Evolutionary conservation across 2,113 vertebrate species (phyloP).

Genomic region (Brachirus orientalis): DNA sequence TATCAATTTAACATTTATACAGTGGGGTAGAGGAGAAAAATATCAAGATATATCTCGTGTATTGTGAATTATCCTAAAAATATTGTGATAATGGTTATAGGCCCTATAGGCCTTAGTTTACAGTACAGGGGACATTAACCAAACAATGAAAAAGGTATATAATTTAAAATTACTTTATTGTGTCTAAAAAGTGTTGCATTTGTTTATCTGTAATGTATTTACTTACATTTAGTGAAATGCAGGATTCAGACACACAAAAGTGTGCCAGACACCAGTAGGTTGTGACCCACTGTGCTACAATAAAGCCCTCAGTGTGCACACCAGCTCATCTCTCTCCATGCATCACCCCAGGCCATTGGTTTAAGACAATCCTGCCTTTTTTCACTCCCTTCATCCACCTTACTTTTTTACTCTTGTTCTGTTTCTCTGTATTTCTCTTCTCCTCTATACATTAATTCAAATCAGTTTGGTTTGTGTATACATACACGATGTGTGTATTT

Average conservation of each 20-base stretch:
- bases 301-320: conserved; percentile 62
- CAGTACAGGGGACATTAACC: conserved; percentile 2
- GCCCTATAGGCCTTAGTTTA: no score
- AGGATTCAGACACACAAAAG: conserved; percentile 31
- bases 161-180: conserved; percentile 24
- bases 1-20: no score
- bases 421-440: conserved; percentile 19
- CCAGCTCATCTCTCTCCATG: conserved; percentile 56
- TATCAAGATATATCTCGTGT: no score
- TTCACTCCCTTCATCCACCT: conserved; percentile 51
- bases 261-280: conserved; percentile 28
- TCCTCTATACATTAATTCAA: conserved; percentile 10
- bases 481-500: conserved; percentile 18
- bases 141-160: conserved; percentile 22
- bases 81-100: no score
- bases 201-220: conserved; percentile 25
- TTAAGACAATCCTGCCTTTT: conserved; percentile 59
- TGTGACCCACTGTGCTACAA: conserved; percentile 60
- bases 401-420: conserved; percentile 34
- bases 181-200: conserved; percentile 1
- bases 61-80: no score
- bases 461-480: conserved; percentile 5
- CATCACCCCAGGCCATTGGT: conserved; percentile 56
- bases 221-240: conserved; percentile 13
- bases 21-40: no score